phyloP scores from a whole-genome alignment of 2,888 invertebrate species.

The Psylliodes chrysocephalus region DNA sequence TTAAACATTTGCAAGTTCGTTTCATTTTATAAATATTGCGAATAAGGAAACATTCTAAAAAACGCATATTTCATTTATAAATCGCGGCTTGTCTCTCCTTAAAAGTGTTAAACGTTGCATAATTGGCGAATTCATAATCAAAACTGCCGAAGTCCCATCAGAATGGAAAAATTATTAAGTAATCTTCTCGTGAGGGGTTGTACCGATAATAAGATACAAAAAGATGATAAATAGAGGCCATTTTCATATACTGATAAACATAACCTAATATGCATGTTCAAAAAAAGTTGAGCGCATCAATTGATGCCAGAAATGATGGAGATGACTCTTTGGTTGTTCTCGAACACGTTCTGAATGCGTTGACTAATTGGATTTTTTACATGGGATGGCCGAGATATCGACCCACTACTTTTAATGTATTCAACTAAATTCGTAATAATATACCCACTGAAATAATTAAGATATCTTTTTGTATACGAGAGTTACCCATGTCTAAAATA shows the following conservation, averaged over 20 bases:
- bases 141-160: constrained; percentile 7
- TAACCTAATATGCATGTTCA: constrained; percentile 32
- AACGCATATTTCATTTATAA: background rate
- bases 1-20: too few relatives aligned
- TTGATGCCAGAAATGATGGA: constrained; percentile 37
- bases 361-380: constrained; percentile 29
- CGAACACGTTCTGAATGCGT: constrained; percentile 26
- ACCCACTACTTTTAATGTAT: constrained; percentile 16
- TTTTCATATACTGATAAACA: constrained; percentile 26
- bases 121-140: background rate
- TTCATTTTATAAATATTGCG: too few relatives aligned
- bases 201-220: constrained; percentile 22
- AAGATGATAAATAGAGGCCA: constrained; percentile 33
- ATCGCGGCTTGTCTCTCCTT: background rate
- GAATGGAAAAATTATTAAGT: constrained; percentile 18
- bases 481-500: too few relatives aligned
- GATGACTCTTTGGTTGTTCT: constrained; percentile 28
- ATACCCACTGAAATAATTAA: too few relatives aligned
- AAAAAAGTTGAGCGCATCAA: constrained; percentile 31
- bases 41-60: too few relatives aligned
- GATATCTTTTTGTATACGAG: too few relatives aligned
- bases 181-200: constrained; percentile 16
- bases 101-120: background rate
- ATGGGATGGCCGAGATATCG: constrained; percentile 7
- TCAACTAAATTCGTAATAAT: background rate